Conservation (phyloP, 2,113 vertebrate genomes). For the Cebus imitator region DNA sequence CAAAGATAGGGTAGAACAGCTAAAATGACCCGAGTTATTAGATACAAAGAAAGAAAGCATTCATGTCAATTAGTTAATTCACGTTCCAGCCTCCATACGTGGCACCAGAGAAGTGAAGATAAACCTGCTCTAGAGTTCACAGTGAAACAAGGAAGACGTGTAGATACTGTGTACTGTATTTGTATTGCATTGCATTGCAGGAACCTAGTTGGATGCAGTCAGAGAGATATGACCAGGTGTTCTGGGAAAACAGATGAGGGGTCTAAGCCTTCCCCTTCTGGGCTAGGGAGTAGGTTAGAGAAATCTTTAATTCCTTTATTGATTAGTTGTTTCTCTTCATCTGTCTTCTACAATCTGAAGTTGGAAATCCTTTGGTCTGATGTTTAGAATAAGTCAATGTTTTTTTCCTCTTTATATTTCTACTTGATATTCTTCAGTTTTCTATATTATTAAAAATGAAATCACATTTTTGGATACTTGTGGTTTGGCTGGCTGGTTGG, state of each 20-base stretch:
- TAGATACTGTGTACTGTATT: background rate
- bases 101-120: background rate
- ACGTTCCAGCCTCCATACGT: background rate
- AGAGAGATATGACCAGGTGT: background rate
- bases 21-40: background rate
- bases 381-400: slow-evolving; percentile 35
- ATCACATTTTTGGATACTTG: slow-evolving; percentile 64
- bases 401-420: slow-evolving; percentile 48
- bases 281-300: background rate
- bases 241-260: background rate
- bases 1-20: background rate
- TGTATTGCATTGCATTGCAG: background rate
- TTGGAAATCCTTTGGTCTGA: background rate
- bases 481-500: slow-evolving; percentile 73
- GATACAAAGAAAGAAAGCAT: background rate
- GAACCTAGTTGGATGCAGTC: background rate
- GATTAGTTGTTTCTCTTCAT: background rate
- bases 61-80: background rate
- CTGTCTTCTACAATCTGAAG: background rate
- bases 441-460: slow-evolving; percentile 64
- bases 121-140: background rate
- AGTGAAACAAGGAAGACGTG: background rate
- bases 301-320: background rate
- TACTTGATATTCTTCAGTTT: slow-evolving; percentile 35
- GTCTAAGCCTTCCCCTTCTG: background rate